Evolutionary conservation across 2,888 invertebrate species (phyloP), one percentile per base, ranked within the genome.

Genomic region (Lamellibrachia columna): DNA sequence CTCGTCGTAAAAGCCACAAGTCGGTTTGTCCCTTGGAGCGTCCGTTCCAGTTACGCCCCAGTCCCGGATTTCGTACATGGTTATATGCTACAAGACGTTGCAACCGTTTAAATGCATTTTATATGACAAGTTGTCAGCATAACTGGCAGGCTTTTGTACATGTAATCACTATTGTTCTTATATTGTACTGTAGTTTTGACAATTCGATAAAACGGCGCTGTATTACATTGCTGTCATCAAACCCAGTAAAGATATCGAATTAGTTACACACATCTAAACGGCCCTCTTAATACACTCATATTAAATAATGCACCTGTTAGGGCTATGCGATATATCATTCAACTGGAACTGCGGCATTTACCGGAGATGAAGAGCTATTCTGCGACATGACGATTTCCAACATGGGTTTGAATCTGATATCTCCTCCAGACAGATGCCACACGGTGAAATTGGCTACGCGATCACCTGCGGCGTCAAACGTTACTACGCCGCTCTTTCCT

Each of bases 401-500:
- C 40, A 91, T 53, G 9, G 91, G 91, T 7, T 7, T 22, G 91
- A 91, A 91, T 9, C n/a, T 91, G 91, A 92, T 91, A 90, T 52
- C 53, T 22, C 75, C 55, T n/a, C n/a, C 28, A 28, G 93, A 92
- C 91, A 95, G 92, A 91, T 95, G 95, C 95, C 95, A 95, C 22
- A 95, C 92, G 95, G 95, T 95, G 92, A 95, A 95, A 92, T 95
- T 95, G 53, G 95, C 95, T 53, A 94, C 94, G 90, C 95, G 92
- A 93, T 95, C 95, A 3, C 95, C 95, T 92, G 95, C 95, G 28
- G 92, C 91, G 92, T 95, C 95, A 11, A 95, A 94, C 75, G 94
- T 93, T 2, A 95, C 95, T 52, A 92, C 94, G 3, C 95, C 95
- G 0, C 95, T 95, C 52, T 95, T 94, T 90, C 95, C 95, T 95